These are phyloP conservation scores for Cybosia mesomella DNA, from an alignment of 2,888 invertebrate species.

Conservation along the genomic window DNA sequence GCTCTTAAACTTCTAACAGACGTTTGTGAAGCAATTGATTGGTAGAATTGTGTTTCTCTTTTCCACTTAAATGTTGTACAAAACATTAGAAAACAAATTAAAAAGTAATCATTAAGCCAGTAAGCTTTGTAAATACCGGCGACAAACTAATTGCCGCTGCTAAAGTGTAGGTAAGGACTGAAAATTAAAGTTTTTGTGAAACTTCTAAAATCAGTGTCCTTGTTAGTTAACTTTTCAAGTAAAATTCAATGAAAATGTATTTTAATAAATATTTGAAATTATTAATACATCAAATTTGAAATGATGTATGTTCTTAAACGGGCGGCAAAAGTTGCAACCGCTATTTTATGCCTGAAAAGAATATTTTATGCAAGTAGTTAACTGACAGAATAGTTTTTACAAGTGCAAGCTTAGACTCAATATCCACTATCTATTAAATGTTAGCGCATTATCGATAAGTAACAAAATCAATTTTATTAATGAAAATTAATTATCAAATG, in stretches of 20 bases:
- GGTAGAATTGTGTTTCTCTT: neutral
- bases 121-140: neutral
- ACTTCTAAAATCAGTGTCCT: neutral
- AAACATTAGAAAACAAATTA: neutral
- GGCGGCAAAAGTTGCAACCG: neutral
- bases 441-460: neutral
- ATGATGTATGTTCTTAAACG: neutral
- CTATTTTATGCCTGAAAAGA: neutral
- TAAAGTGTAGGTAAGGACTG: neutral
- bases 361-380: neutral
- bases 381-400: too few species aligned
- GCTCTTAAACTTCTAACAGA: neutral
- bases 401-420: too few species aligned
- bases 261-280: neutral
- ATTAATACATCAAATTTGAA: neutral
- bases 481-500: conserved; percentile 1
- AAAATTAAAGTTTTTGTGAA: neutral
- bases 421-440: too few species aligned
- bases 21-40: neutral
- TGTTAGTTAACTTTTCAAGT: neutral
- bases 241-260: neutral
- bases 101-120: neutral
- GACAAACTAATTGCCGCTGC: neutral
- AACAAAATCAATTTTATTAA: neutral
- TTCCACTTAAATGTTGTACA: neutral